Evolutionary conservation across 2,888 invertebrate species (phyloP).

Genomic region (Clepsis dumicolana): DNA sequence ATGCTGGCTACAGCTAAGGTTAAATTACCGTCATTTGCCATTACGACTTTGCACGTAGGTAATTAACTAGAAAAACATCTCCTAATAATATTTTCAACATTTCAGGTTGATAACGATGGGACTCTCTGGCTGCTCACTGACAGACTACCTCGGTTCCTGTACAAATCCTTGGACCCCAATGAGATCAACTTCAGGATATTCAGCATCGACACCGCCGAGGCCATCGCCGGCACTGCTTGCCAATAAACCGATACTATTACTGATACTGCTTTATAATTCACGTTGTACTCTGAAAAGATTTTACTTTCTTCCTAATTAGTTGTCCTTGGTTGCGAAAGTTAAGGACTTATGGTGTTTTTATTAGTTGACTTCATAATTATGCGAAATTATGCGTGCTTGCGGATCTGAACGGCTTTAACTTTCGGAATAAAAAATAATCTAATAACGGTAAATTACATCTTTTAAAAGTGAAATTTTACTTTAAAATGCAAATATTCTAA

Average conservation of each 20-base stretch:
- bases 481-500: too few species aligned
- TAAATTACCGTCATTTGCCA: too few species aligned
- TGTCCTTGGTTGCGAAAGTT: neutral
- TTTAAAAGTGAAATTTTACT: too few species aligned
- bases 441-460: too few species aligned
- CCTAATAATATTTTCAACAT: constrained; percentile 41
- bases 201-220: constrained; percentile 82
- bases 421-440: too few species aligned
- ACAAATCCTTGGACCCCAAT: constrained; percentile 87
- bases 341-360: too few species aligned
- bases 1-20: too few species aligned
- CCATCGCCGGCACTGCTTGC: constrained; percentile 86
- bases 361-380: neutral
- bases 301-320: neutral
- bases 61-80: too few species aligned
- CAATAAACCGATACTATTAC: constrained; percentile 52
- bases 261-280: neutral
- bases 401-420: too few species aligned
- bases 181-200: constrained; percentile 90
- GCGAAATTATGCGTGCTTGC: neutral
- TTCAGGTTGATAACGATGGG: constrained; percentile 84
- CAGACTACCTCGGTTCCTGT: constrained; percentile 90
- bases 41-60: too few species aligned
- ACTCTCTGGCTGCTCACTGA: constrained; percentile 91
- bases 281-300: neutral